Base-by-base conservation (phyloP, 2,888 invertebrate genomes). In the Cybosia mesomella region DNA sequence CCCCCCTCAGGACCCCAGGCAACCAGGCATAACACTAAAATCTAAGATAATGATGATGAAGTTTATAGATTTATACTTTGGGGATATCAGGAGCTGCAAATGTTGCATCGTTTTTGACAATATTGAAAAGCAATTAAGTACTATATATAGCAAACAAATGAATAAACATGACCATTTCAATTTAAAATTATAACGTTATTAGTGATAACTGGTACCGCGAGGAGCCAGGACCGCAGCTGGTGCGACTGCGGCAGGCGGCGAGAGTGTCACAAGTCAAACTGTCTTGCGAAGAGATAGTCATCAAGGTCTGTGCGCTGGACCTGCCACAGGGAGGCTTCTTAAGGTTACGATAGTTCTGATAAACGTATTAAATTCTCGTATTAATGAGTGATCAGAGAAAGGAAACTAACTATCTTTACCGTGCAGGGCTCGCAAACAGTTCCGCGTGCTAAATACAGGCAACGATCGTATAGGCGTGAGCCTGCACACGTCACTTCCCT, bases 191-290 rank as follows among this genome's bases (percentile, higher is more conserved):
- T 34, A 34, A 34, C 34, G 8, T 34, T 34, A 34, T 34, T 9
- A 62, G 61, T 32, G 61, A n/a, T 21, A 8, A 18, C 28, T 62
- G 61, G 61, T 49, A 62, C 49, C 61, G 61, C 15, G 32, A 7
- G 15, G 49, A 49, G 49, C 49, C 61, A 0, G n/a, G 0, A 7
- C 61, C 61, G n/a, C 61, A 62, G 61, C 8, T n/a, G 21, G 32
- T 32, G 32, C 61, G n/a, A 8, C 61, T 62, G 21, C 61, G 49
- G 2, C 49, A 32, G 8, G 61, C 49, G 8, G 49, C 28, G 49
- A 49, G 61, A 13, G 21, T 7, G 28, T n/a, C 61, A 11, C 61
- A 10, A 7, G 21, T 62, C 13, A 13, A 13, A 2, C 61, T 62
- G 61, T 62, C 61, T 1, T 53, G 61, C 32, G 61, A 28, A 9